A percentile compares a stretch with the other conserved stretches of the same genome.
These are phyloP conservation scores for Phylloscopus trochilus DNA, from an alignment of 2,113 vertebrate species.

Conservation along the genomic window DNA sequence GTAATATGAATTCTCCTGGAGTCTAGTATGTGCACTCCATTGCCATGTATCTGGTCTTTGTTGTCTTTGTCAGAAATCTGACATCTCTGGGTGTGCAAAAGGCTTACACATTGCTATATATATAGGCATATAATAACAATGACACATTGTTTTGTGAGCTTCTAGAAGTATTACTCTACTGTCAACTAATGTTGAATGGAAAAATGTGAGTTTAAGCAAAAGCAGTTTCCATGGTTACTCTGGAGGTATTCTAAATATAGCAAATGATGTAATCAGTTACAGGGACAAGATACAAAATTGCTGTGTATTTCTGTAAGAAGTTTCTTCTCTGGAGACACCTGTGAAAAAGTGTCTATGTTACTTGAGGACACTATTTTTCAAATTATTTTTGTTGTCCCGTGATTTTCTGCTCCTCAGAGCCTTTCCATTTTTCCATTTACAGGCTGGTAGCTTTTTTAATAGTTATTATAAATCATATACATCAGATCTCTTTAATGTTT, in stretches of 20 bases:
- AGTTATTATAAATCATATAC: slow-evolving; percentile 47
- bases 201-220: slow-evolving; percentile 69
- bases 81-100: background rate
- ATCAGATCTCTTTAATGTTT: background rate
- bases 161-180: slow-evolving; percentile 58
- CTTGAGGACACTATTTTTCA: slow-evolving; percentile 52
- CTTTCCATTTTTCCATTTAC: slow-evolving; percentile 41
- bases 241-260: slow-evolving; percentile 76
- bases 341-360: slow-evolving; percentile 50
- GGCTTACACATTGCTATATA: background rate
- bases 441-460: slow-evolving; percentile 36
- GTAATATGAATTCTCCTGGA: background rate
- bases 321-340: slow-evolving; percentile 51
- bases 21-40: background rate
- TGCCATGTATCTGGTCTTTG: background rate
- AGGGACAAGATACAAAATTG: slow-evolving; percentile 51
- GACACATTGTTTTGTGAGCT: slow-evolving; percentile 53
- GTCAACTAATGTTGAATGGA: slow-evolving; percentile 61
- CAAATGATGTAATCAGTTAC: slow-evolving; percentile 71
- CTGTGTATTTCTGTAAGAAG: slow-evolving; percentile 57
- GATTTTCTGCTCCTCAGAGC: slow-evolving; percentile 58
- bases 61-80: slow-evolving; percentile 30
- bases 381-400: slow-evolving; percentile 61
- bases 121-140: background rate
- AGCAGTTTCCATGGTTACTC: slow-evolving; percentile 79